phyloP scores from a whole-genome alignment of 2,888 invertebrate species.

The Apodemia mormo region DNA sequence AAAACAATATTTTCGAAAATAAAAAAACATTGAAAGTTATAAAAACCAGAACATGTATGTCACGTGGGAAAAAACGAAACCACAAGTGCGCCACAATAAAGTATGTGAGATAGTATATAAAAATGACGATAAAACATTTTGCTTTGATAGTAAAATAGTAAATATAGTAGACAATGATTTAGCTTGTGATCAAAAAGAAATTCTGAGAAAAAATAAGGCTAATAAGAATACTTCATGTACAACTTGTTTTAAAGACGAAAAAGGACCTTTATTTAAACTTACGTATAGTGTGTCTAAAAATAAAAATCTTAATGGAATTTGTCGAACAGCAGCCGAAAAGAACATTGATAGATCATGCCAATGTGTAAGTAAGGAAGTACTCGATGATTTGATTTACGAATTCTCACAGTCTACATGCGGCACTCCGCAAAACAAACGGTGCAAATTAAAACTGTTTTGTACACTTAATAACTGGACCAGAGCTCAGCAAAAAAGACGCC shows the following conservation, averaged over 20 bases:
- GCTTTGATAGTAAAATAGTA: neutral
- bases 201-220: neutral
- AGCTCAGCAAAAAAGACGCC: neutral
- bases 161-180: neutral
- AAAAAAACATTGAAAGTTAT: neutral
- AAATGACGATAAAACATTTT: neutral
- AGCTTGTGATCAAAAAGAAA: neutral
- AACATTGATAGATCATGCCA: too few species aligned
- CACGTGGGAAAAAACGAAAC: neutral
- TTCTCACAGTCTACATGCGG: neutral
- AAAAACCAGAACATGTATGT: neutral
- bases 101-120: neutral
- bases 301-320: too few species aligned
- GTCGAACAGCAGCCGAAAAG: too few species aligned
- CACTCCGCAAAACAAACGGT: neutral
- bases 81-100: neutral
- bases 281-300: too few species aligned
- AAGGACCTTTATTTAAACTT: too few species aligned
- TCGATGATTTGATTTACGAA: neutral
- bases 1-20: neutral
- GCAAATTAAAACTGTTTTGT: neutral
- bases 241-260: too few species aligned
- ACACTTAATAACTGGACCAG: neutral
- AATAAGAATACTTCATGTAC: too few species aligned
- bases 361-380: neutral